phyloP scores from a whole-genome alignment of 2,797 vertebrate genomes.

The Leptodactylus fallax region DNA sequence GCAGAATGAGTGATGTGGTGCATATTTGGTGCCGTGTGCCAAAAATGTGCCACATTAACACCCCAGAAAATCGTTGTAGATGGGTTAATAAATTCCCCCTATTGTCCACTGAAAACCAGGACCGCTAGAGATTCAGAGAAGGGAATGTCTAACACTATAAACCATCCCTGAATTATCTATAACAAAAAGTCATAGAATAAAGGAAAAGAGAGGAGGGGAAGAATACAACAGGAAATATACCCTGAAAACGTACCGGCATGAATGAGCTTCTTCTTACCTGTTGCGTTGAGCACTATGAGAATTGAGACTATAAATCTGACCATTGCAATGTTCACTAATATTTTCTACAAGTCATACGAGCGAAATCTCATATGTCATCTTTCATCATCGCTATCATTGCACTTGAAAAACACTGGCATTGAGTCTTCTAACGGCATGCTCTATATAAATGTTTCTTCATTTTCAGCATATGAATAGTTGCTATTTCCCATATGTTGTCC shows the following conservation, averaged over 20 bases:
- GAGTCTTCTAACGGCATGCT: neutral
- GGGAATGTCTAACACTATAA: no score
- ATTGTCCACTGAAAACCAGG: no score
- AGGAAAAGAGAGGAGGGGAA: no score
- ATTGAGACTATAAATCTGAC: slow-evolving; percentile 12
- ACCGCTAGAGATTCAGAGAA: no score
- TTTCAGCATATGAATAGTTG: neutral
- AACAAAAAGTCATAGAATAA: no score
- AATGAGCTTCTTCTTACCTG: neutral
- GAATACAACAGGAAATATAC: neutral
- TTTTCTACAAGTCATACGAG: neutral
- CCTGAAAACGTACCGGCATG: neutral
- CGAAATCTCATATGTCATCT: neutral
- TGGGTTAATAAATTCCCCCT: no score
- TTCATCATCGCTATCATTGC: neutral
- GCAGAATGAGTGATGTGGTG: no score
- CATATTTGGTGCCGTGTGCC: no score
- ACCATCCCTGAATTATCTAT: no score
- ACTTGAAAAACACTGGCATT: neutral
- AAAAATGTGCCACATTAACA: no score
- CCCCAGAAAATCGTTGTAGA: no score
- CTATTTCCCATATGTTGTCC: slow-evolving; percentile 15
- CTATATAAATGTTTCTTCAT: slow-evolving; percentile 12
- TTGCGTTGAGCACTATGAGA: neutral
- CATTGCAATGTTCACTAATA: neutral